Evolutionary conservation across 1,140 invertebrate genomes (phyloP).

Genomic region (Neomicropteryx cornuta): DNA sequence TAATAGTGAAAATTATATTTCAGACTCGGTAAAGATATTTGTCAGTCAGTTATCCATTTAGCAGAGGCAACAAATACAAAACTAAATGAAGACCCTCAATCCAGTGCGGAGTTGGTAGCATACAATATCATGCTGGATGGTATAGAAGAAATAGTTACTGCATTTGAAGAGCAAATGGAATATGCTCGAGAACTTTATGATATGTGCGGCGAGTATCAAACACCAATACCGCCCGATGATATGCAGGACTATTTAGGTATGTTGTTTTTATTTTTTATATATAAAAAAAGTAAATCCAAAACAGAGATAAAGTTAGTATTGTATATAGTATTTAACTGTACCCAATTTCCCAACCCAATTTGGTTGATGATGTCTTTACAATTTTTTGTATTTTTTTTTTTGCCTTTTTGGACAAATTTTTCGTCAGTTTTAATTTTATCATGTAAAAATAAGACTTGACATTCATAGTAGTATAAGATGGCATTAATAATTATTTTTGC

Average conservation of each 20-base stretch:
- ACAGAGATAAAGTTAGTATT: too few species aligned
- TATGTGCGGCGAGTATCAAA: slow-evolving; percentile 40
- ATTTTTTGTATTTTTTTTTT: too few species aligned
- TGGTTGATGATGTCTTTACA: too few species aligned
- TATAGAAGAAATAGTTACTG: slow-evolving; percentile 27
- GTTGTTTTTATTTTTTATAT: slow-evolving; percentile 1
- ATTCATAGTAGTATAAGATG: too few species aligned
- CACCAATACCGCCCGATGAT: slow-evolving; percentile 37
- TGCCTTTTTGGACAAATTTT: too few species aligned
- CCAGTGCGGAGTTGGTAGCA: slow-evolving; percentile 26
- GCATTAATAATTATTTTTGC: too few species aligned
- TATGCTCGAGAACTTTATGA: slow-evolving; percentile 41
- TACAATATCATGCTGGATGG: slow-evolving; percentile 38
- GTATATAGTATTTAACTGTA: too few species aligned
- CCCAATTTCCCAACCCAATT: too few species aligned
- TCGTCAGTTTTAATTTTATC: too few species aligned
- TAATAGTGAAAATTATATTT: slow-evolving; percentile 8
- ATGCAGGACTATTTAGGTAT: slow-evolving; percentile 38
- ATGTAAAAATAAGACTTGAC: too few species aligned
- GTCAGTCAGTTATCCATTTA: slow-evolving; percentile 25
- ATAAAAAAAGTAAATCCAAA: slow-evolving; percentile 1
- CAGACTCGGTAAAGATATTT: slow-evolving; percentile 27
- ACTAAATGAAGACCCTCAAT: slow-evolving; percentile 26
- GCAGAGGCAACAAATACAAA: slow-evolving; percentile 24
- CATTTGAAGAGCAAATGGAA: slow-evolving; percentile 34